Evolutionary conservation across 1,140 invertebrate genomes (phyloP).

Genomic region (Drosophila kanapiae): DNA sequence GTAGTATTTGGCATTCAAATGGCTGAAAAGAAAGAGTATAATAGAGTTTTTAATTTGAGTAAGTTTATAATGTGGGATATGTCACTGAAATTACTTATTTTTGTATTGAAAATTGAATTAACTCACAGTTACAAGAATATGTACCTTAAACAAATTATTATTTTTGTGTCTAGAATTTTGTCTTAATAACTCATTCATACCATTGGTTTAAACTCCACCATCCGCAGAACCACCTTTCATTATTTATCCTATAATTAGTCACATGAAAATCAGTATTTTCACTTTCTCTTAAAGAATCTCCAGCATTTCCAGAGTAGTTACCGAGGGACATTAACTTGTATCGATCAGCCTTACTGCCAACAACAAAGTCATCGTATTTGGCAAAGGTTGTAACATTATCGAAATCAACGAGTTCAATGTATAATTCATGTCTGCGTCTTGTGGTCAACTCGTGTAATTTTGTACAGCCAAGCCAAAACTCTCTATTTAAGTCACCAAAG

Average conservation of each 20-base stretch:
- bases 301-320: constrained; percentile 15
- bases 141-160: no score
- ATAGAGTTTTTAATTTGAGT: neutral
- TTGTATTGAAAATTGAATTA: no score
- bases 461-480: constrained; percentile 2
- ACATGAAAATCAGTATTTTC: neutral
- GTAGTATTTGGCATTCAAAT: constrained; percentile 11
- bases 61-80: no score
- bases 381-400: constrained; percentile 1
- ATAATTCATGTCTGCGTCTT: neutral
- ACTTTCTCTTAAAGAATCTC: neutral
- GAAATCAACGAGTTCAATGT: constrained; percentile 11
- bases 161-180: no score
- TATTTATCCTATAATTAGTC: accelerated
- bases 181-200: neutral
- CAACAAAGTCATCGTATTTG: constrained; percentile 13
- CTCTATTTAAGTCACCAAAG: neutral
- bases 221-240: neutral
- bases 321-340: neutral
- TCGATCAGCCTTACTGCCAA: neutral
- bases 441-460: constrained; percentile 3
- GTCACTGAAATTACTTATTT: no score
- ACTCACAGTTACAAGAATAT: no score
- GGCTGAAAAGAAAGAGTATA: neutral
- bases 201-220: neutral